These are phyloP conservation scores for Lonchura striata DNA, from an alignment of 2,113 vertebrate species.

Conservation along the genomic window DNA sequence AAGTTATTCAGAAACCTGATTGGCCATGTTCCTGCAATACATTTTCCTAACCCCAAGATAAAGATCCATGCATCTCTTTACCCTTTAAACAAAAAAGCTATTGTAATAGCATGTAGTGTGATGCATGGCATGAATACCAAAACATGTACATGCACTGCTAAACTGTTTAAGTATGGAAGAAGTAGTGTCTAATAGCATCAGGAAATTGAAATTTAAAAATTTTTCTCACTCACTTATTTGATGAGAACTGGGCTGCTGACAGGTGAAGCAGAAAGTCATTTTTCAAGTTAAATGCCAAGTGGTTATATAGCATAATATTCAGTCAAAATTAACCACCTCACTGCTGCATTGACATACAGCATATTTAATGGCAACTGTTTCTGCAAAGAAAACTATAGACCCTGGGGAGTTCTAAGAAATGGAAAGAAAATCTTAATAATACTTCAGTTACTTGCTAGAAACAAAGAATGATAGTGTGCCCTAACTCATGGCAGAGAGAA, in stretches of 20 bases:
- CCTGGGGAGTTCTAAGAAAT: constrained; percentile 54
- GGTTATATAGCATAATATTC: constrained; percentile 96
- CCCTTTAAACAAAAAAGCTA: constrained; percentile 84
- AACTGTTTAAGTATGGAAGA: constrained; percentile 84
- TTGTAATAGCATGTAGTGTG: constrained; percentile 77
- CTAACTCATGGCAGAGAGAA: constrained; percentile 17
- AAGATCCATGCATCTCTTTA: constrained; percentile 82
- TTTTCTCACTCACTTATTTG: constrained; percentile 87
- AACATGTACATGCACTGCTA: constrained; percentile 74
- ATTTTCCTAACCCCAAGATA: constrained; percentile 83
- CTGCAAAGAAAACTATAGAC: constrained; percentile 70
- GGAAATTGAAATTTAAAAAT: constrained; percentile 91
- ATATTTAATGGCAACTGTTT: constrained; percentile 76
- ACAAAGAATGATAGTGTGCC: background rate
- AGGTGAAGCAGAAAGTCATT: constrained; percentile 98
- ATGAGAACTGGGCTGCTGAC: constrained; percentile 90
- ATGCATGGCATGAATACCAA: constrained; percentile 80
- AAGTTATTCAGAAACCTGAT: constrained; percentile 77
- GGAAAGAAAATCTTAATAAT: constrained; percentile 72
- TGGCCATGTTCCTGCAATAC: constrained; percentile 80
- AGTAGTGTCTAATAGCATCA: constrained; percentile 87
- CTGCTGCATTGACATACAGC: constrained; percentile 86
- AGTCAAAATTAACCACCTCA: constrained; percentile 93
- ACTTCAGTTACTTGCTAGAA: constrained; percentile 48
- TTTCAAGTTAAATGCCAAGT: constrained; percentile 99